These are phyloP conservation scores for Artibeus lituratus DNA, from an alignment of 2,797 vertebrate species.

Conservation along the genomic window DNA sequence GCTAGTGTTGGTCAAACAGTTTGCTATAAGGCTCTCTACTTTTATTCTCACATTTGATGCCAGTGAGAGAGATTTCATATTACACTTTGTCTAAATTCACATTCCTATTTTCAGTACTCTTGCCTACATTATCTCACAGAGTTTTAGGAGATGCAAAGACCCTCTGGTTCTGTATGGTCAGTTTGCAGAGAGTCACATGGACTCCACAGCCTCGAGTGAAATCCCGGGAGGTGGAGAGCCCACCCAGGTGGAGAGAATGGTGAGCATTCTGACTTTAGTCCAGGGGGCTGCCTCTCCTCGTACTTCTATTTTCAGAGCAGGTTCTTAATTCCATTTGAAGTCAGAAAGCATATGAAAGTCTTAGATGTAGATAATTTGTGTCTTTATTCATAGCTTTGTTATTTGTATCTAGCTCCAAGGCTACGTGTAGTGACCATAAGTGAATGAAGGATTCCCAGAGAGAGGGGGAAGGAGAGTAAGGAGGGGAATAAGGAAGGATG, in stretches of 20 bases:
- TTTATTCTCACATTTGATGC: neutral
- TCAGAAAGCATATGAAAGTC: neutral
- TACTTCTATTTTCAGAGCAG: neutral
- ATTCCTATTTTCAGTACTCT: neutral
- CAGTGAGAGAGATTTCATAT: neutral
- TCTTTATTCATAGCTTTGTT: neutral
- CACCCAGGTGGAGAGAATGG: neutral
- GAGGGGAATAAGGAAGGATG: neutral
- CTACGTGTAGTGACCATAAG: neutral
- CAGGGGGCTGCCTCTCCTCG: neutral
- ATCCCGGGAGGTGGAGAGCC: neutral
- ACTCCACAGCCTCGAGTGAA: neutral
- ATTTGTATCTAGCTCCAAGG: neutral
- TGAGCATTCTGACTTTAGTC: rapidly evolving
- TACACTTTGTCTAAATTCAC: neutral
- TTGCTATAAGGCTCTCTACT: neutral
- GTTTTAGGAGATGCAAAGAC: neutral
- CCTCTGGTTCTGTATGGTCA: neutral
- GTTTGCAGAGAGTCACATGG: neutral
- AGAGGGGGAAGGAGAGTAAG: neutral
- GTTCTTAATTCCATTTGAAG: neutral
- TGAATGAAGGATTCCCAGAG: neutral
- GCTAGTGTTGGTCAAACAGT: neutral
- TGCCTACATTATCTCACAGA: neutral
- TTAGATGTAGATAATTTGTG: neutral